A percentile compares a stretch with the other conserved stretches of the same genome.
phyloP scores from a whole-genome alignment of 2,797 vertebrate genomes.

The Galagoides demidoff region DNA sequence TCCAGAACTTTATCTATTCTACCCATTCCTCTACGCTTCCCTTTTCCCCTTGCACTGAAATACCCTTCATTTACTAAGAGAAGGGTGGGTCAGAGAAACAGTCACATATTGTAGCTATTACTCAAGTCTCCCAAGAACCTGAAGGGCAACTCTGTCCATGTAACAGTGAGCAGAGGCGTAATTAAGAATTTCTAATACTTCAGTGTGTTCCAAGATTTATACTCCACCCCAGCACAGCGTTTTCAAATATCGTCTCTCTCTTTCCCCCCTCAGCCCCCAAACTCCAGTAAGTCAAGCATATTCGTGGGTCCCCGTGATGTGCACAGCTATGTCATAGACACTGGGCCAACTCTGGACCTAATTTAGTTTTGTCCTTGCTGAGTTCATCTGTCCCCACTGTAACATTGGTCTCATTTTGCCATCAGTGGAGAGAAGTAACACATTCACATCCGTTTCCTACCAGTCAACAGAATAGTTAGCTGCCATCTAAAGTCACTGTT shows the following conservation, averaged over 20 bases:
- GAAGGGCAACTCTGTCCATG: not conserved
- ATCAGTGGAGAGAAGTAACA: not conserved
- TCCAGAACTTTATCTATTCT: constrained; percentile 41
- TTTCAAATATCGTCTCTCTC: not conserved
- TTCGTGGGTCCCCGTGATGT: not conserved
- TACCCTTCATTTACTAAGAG: not conserved
- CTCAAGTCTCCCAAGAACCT: constrained; percentile 46
- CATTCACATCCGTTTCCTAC: not conserved
- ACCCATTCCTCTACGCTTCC: not conserved
- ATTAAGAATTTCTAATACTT: constrained; percentile 42
- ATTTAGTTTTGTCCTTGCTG: not conserved
- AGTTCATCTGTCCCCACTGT: not conserved
- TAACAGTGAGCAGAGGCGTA: not conserved
- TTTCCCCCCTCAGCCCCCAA: not conserved
- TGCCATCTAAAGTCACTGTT: not conserved
- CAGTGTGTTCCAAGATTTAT: constrained; percentile 16
- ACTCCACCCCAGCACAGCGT: not conserved
- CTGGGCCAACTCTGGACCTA: not conserved
- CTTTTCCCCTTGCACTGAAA: constrained; percentile 49
- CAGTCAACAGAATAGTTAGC: not conserved
- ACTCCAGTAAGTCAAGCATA: not conserved
- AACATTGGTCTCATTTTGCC: not conserved
- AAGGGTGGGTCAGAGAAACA: constrained; percentile 35
- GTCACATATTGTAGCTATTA: constrained; percentile 24
- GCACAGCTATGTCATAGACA: not conserved